Percentiles rank a stretch among this genome's conserved stretches.
phyloP scores from a whole-genome alignment of 2,797 vertebrate genomes.

The Hydrolagus colliei region DNA sequence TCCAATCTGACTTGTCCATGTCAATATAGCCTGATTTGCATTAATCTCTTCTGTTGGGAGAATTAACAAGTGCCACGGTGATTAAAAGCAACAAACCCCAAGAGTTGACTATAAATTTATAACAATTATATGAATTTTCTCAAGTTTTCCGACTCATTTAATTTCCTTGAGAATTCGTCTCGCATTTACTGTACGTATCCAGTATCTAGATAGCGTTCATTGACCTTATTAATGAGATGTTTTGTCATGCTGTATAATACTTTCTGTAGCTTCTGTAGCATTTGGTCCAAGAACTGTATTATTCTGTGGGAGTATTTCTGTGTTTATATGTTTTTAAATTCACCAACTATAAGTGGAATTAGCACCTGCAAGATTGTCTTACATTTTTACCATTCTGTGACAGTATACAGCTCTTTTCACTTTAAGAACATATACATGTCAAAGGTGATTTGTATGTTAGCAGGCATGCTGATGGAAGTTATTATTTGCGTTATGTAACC shows the following conservation, averaged over 20 bases:
- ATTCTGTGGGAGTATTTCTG: neutral
- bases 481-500: neutral
- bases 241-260: neutral
- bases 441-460: neutral
- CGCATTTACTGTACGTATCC: neutral
- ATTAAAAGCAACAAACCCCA: constrained; percentile 36
- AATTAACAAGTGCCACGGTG: constrained; percentile 41
- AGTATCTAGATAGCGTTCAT: neutral
- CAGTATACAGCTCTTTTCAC: neutral
- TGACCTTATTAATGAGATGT: neutral
- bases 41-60: constrained; percentile 38
- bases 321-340: neutral
- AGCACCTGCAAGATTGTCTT: neutral
- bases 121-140: constrained; percentile 16
- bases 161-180: too few species aligned
- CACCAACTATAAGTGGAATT: neutral
- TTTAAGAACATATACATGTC: too few species aligned
- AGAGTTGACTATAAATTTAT: constrained; percentile 25
- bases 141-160: too few species aligned
- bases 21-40: constrained; percentile 55
- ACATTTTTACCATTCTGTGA: neutral
- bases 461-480: neutral
- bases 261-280: neutral
- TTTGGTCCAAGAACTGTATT: neutral
- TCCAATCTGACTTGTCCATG: constrained; percentile 45